phyloP scores from a whole-genome alignment of 2,797 vertebrate species.

The Pangasius djambal region DNA sequence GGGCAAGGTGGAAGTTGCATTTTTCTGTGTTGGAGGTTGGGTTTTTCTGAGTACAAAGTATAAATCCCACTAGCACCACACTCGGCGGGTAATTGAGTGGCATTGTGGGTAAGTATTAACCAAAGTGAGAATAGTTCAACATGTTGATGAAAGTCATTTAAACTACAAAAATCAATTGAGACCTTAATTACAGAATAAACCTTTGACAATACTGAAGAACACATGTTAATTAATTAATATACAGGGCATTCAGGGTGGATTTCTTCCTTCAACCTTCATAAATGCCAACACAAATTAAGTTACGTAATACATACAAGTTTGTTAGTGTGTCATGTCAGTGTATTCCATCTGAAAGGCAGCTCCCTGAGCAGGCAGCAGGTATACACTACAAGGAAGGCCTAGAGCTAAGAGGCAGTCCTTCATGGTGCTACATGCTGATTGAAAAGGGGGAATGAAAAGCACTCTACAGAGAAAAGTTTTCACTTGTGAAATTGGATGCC shows the following conservation, averaged over 20 bases:
- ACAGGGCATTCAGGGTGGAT: not conserved
- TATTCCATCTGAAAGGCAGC: not conserved
- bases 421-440: slow-evolving; percentile 37
- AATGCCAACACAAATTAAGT: not conserved
- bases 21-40: too few relatives aligned
- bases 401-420: not conserved
- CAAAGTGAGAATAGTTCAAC: not conserved
- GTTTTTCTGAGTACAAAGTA: not conserved
- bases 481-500: slow-evolving; percentile 23
- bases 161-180: not conserved
- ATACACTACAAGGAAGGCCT: not conserved
- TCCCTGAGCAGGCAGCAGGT: not conserved
- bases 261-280: not conserved
- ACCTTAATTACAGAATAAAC: not conserved
- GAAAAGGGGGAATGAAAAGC: slow-evolving; percentile 37
- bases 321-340: not conserved
- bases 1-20: too few relatives aligned
- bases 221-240: not conserved
- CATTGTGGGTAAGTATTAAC: not conserved
- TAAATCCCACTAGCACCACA: not conserved
- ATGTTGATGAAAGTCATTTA: not conserved
- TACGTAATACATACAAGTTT: not conserved
- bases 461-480: slow-evolving; percentile 27
- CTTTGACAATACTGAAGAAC: not conserved
- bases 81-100: not conserved